Base-by-base conservation (phyloP, 2,888 invertebrate genomes). In the Endotricha flammealis region DNA sequence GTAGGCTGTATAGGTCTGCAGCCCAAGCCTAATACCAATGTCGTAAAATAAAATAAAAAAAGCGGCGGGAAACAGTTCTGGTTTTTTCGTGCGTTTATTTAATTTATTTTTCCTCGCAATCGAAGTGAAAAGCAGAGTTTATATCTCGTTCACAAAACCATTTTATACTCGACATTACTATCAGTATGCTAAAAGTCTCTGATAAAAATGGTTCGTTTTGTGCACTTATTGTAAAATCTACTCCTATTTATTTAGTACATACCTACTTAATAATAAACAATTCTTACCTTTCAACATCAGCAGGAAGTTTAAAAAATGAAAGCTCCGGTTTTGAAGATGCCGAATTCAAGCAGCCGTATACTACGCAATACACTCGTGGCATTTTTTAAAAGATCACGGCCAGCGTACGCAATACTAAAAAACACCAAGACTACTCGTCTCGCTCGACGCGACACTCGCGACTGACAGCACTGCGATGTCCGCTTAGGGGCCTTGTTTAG, bases 241-340 rank as follows among this genome's bases (percentile, higher is more conserved):
- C n/a, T 8, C 7, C 6, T 4, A 16, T 16, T 4, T 16, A 16
- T 16, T 16, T 6, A 8, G 3, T 20, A 7, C 8, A 20, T 20
- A 20, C 7, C 2, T 8, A 20, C n/a, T n/a, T n/a, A n/a, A 24
- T 10, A 29, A 11, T 11, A 16, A 32, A 9, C 14, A 10, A 9
- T 25, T 38, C 29, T 36, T 36, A 36, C 33, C 33, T 34, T 34
- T 34, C 39, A 22, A 4, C 7, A 34, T 34, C 34, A 4, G 20
- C 16, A 5, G 27, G 24, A 4, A 33, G 25, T 29, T 25, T 16
- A 12, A 36, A 36, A 25, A 30, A 30, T 12, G 30, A 30, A 16
- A 36, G 30, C 12, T 23, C 16, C 9, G 36, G 36, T 8, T 29
- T 29, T 24, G 22, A 8, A 8, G 7, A 4, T 3, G 30, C 7